Conservation (phyloP, 2,113 vertebrate genomes). For the Podilymbus podiceps region DNA sequence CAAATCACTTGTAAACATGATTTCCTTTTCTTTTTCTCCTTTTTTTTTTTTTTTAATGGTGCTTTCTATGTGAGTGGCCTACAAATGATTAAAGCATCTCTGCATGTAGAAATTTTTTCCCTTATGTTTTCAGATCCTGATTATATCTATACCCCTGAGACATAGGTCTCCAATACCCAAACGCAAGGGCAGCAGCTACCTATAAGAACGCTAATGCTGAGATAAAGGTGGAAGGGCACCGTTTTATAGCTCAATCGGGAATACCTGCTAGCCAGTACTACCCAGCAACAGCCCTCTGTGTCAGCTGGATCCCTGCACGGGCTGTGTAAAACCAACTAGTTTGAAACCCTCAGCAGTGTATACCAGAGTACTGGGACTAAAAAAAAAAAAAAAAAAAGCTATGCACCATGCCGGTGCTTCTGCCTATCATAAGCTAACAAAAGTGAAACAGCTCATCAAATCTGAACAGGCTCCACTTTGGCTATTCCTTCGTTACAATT, state of each 20-base stretch:
- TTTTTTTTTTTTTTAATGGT: background rate
- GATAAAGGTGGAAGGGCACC: background rate
- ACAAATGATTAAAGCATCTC: background rate
- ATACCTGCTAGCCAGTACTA: background rate
- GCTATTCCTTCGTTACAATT: background rate
- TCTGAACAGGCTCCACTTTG: background rate
- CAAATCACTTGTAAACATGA: constrained; percentile 40
- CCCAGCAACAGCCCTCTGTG: background rate
- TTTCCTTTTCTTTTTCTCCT: background rate
- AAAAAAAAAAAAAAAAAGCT: background rate
- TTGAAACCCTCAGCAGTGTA: background rate
- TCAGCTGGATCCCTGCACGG: rapidly evolving
- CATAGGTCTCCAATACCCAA: rapidly evolving
- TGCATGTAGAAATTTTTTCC: background rate
- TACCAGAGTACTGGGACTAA: background rate
- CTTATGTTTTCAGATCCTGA: background rate
- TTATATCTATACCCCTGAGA: background rate
- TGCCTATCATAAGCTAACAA: rapidly evolving
- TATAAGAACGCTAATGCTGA: background rate
- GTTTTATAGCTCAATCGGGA: background rate
- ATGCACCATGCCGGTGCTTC: rapidly evolving
- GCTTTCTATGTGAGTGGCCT: background rate
- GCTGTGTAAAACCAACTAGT: background rate
- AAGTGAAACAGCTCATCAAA: background rate
- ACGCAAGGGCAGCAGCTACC: background rate